A percentile compares a stretch with the other conserved stretches of the same genome.
Evolutionary conservation across 2,888 invertebrate species (phyloP).

Genomic region (Acronicta alni): DNA sequence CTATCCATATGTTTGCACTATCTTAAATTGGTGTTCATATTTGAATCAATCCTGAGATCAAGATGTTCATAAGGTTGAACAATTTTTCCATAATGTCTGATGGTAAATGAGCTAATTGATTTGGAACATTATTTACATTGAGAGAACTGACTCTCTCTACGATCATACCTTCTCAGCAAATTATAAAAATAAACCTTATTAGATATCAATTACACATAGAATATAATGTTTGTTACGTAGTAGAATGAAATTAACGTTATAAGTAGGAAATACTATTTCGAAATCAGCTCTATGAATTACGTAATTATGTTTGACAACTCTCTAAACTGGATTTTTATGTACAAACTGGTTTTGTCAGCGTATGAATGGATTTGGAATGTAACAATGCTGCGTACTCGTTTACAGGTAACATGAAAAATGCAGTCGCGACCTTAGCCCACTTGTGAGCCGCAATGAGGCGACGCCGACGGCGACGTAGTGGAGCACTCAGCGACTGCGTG

Average conservation of each 20-base stretch:
- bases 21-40: too few species aligned
- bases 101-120: too few species aligned
- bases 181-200: background rate
- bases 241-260: conserved; percentile 11
- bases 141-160: too few species aligned
- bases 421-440: conserved; percentile 83
- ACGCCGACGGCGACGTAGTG: conserved; percentile 38
- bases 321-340: conserved; percentile 56
- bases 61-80: too few species aligned
- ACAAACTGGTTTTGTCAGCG: conserved; percentile 50
- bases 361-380: conserved; percentile 58
- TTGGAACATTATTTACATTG: too few species aligned
- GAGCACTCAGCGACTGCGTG: conserved; percentile 22
- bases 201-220: too few species aligned
- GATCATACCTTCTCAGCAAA: conserved; percentile 2
- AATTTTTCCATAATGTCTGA: too few species aligned
- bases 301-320: conserved; percentile 44
- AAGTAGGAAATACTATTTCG: conserved; percentile 28
- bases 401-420: conserved; percentile 76
- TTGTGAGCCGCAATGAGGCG: conserved; percentile 66
- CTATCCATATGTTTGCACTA: too few species aligned
- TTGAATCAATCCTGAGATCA: too few species aligned
- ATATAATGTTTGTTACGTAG: background rate
- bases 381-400: conserved; percentile 53
- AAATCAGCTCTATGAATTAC: conserved; percentile 30